A percentile compares a stretch with the other conserved stretches of the same genome.
Conservation (phyloP, 2,888 invertebrate genomes). For the Brenthis daphne region DNA sequence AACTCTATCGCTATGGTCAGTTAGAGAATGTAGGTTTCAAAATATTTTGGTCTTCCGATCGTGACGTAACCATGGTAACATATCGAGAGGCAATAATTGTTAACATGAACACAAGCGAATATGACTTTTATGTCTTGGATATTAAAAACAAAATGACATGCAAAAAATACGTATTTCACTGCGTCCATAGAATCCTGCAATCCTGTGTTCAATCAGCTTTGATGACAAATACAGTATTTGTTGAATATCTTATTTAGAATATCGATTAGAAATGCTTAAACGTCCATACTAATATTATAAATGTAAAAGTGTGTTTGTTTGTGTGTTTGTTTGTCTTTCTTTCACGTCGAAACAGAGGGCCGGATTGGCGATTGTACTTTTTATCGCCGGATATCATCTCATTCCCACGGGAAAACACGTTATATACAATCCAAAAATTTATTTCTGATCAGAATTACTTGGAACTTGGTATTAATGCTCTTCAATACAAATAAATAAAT, state of each 20-base stretch:
- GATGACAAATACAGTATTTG: conserved; percentile 36
- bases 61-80: conserved; percentile 72
- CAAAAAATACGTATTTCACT: conserved; percentile 16
- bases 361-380: no score
- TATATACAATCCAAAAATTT: no score
- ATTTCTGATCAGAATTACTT: no score
- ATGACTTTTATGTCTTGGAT: conserved; percentile 35
- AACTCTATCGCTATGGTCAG: conserved; percentile 33
- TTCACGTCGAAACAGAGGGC: no score
- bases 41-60: conserved; percentile 49
- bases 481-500: no score
- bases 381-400: no score
- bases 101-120: conserved; percentile 37
- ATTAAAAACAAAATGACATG: conserved; percentile 21
- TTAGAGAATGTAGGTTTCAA: conserved; percentile 36
- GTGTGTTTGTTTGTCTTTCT: no score
- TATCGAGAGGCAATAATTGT: conserved; percentile 55
- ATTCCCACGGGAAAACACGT: no score
- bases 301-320: no score
- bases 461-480: no score
- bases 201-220: conserved; percentile 35
- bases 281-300: no score
- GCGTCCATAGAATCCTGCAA: conserved; percentile 31
- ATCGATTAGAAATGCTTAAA: not conserved
- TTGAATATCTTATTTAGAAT: conserved; percentile 30